These are phyloP conservation scores for Drosophila simulans DNA, from an alignment of 1,140 invertebrate species.

Conservation along the genomic window DNA sequence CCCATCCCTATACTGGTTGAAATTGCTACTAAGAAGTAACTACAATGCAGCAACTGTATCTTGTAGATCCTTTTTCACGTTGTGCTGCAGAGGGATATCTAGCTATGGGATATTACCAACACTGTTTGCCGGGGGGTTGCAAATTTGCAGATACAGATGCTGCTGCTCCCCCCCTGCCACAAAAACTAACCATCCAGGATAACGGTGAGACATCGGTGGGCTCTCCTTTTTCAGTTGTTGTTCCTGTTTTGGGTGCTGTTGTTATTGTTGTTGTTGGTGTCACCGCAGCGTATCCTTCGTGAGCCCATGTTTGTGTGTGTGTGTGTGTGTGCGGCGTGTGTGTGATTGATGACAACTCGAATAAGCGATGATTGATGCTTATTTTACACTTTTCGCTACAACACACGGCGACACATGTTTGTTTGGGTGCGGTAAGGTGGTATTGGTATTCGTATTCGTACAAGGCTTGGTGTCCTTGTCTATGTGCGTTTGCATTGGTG, in stretches of 20 bases:
- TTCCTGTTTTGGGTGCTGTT: conserved; percentile 42
- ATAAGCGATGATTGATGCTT: conserved; percentile 84
- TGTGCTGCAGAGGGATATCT: not conserved
- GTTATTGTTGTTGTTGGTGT: conserved; percentile 35
- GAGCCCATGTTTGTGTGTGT: conserved; percentile 12
- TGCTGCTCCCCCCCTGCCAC: conserved; percentile 5
- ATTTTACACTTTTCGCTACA: conserved; percentile 82
- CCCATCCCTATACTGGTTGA: no score
- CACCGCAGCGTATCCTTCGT: conserved; percentile 50
- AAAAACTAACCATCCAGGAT: conserved; percentile 56
- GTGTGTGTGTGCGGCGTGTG: conserved; percentile 68
- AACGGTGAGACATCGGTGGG: conserved; percentile 33
- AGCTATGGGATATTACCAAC: conserved; percentile 1
- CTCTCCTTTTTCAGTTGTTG: conserved; percentile 31
- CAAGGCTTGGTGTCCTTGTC: conserved; percentile 1
- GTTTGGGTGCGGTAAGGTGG: conserved; percentile 45
- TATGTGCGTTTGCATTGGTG: conserved; percentile 1
- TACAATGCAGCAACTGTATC: no score
- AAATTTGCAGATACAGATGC: conserved; percentile 33
- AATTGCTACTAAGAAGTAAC: no score
- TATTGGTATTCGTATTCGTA: conserved; percentile 19
- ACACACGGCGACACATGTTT: conserved; percentile 80
- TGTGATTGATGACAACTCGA: conserved; percentile 84
- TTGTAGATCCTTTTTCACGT: not conserved
- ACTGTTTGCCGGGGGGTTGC: conserved; percentile 33